These are phyloP conservation scores for Burhinus bistriatus DNA, from an alignment of 2,113 vertebrate genomes.

Conservation along the genomic window DNA sequence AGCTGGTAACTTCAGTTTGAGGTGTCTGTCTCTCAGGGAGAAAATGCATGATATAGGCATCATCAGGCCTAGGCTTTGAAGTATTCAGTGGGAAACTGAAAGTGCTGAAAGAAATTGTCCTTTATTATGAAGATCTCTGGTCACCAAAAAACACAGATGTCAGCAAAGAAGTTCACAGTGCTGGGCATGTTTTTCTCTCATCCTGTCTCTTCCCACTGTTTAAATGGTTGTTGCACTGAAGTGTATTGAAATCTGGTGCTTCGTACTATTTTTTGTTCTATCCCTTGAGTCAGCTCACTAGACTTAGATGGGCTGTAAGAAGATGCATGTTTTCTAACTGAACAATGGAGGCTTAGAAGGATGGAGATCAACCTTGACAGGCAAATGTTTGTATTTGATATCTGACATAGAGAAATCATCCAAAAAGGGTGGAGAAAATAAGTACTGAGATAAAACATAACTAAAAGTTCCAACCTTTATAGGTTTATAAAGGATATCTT, in stretches of 20 bases:
- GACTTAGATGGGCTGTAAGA: neutral
- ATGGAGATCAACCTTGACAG: neutral
- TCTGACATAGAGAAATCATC: neutral
- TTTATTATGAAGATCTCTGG: neutral
- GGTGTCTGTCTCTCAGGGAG: neutral
- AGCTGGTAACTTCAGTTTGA: neutral
- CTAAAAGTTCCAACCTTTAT: neutral
- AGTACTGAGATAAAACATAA: neutral
- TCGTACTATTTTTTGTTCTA: neutral
- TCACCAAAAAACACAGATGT: neutral
- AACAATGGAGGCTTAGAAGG: neutral
- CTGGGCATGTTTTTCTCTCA: neutral
- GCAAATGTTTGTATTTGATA: neutral
- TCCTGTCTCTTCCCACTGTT: neutral
- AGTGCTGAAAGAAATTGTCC: neutral
- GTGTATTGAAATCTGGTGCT: neutral
- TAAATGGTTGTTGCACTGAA: neutral
- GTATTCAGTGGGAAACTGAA: neutral
- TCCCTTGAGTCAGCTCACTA: fast-evolving
- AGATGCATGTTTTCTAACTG: neutral
- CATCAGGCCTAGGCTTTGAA: neutral
- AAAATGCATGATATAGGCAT: neutral
- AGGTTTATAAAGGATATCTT: neutral
- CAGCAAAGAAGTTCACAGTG: neutral
- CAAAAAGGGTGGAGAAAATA: neutral